Conservation (phyloP, 2,888 invertebrate genomes). For the Melolontha melolontha region DNA sequence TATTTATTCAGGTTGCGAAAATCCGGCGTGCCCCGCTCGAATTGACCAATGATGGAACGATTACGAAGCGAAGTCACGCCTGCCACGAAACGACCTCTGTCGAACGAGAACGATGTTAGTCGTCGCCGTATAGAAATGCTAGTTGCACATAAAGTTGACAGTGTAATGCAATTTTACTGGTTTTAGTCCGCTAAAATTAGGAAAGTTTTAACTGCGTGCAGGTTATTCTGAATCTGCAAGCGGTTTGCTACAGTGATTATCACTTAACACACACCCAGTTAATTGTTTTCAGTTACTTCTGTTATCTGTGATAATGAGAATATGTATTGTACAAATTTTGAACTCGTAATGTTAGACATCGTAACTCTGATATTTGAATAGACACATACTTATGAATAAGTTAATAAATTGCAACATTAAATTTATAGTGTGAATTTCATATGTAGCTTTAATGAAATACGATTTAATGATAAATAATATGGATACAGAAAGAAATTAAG, state of each 20-base stretch:
- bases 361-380: no score
- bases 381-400: no score
- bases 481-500: no score
- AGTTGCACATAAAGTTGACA: slow-evolving; percentile 24
- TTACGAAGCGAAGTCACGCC: slow-evolving; percentile 19
- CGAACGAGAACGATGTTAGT: slow-evolving; percentile 12
- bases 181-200: slow-evolving; percentile 31
- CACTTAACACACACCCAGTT: slow-evolving; percentile 5
- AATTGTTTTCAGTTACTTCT: slow-evolving; percentile 19
- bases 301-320: no score
- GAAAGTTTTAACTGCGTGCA: slow-evolving; percentile 37
- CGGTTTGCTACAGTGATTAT: slow-evolving; percentile 16
- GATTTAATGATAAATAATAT: no score
- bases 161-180: slow-evolving; percentile 38
- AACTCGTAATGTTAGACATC: no score
- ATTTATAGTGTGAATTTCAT: no score
- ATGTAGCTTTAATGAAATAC: no score
- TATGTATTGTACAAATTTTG: no score
- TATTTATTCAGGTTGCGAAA: slow-evolving; percentile 32
- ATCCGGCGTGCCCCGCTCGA: slow-evolving; percentile 11
- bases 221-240: slow-evolving; percentile 28
- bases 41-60: slow-evolving; percentile 16
- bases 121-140: slow-evolving; percentile 27
- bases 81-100: slow-evolving; percentile 17
- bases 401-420: no score